Base-by-base conservation (phyloP, 2,797 vertebrate species). In the Brachyalestes nurse region DNA sequence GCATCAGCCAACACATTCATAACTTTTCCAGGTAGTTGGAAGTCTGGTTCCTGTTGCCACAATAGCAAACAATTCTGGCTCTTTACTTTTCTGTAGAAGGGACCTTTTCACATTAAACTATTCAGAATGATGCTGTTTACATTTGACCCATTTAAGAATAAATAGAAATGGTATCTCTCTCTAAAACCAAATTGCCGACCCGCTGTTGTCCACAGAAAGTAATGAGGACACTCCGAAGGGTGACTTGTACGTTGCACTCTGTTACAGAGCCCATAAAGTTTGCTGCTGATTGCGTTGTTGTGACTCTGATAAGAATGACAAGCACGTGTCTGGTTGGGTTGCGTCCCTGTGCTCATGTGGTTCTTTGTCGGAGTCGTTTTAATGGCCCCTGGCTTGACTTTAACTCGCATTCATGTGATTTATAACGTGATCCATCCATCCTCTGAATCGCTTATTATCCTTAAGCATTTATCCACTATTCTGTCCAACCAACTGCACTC, bases 351-450 rank as follows among this genome's bases (percentile, higher is more conserved):
- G 25, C 70, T 34, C 49, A 40, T 57, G 53, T 58, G 34, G 19
- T 28, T 57, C 10, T 0, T 6, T 73, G 19, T 23, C 13, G 34
- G 25, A 28, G 9, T 53, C 55, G 70, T 6, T 16, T 10, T 34
- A 28, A 34, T 8, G 23, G 2, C 8, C 51, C 14, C 14, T 60
- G 38, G 42, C 28, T 53, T 25, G 38, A 23, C 16, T 34, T 34
- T 72, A 72, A 72, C 16, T 42, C 42, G 16, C 7, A 5, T 66
- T 66, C 64, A 66, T 66, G 64, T 66, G 64, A 66, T 65, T 16
- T 0, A 17, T 42, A 66, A 66, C 38, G 19, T 66, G 64, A 66
- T 66, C 2, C 64, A n/a, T 38, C 14, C 0, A 7, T 64, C 6
- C 38, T 28, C 17, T n/a, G n/a, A n/a, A n/a, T n/a, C n/a, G n/a